A percentile compares a stretch with the other conserved stretches of the same genome.
phyloP scores from a whole-genome alignment of 1,140 invertebrate genomes.

The Papilio machaon region DNA sequence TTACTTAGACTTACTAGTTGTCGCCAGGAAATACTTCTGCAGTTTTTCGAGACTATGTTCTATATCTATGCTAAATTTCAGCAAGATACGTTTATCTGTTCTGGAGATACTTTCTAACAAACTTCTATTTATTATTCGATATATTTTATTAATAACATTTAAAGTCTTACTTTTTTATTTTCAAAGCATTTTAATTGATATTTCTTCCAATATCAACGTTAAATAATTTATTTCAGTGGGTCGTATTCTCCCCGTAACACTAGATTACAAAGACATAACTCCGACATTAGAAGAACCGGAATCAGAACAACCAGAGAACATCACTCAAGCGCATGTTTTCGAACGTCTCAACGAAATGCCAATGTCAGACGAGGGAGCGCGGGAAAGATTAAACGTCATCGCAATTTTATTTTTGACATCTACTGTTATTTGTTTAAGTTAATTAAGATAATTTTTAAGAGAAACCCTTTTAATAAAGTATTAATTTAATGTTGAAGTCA shows the following conservation, averaged over 20 bases:
- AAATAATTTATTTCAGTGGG: slow-evolving; percentile 55
- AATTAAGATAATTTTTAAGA: slow-evolving; percentile 25
- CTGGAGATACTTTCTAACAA: too few relatives aligned
- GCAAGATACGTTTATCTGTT: too few relatives aligned
- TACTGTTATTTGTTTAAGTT: slow-evolving; percentile 42
- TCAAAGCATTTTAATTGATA: neutral
- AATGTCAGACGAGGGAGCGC: slow-evolving; percentile 52
- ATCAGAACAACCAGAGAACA: slow-evolving; percentile 58
- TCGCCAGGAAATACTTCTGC: too few relatives aligned
- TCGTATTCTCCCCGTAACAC: slow-evolving; percentile 55
- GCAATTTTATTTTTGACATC: slow-evolving; percentile 50
- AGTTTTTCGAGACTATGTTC: too few relatives aligned
- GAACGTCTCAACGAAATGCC: slow-evolving; percentile 54
- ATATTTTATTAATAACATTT: too few relatives aligned
- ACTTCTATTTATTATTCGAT: too few relatives aligned
- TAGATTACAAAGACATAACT: slow-evolving; percentile 65
- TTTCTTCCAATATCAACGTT: neutral
- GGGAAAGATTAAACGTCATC: slow-evolving; percentile 48
- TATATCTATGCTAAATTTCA: too few relatives aligned
- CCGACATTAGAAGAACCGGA: slow-evolving; percentile 66
- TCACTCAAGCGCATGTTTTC: slow-evolving; percentile 65
- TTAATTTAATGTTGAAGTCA: neutral
- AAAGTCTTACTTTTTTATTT: too few relatives aligned
- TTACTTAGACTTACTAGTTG: too few relatives aligned
- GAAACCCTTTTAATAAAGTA: neutral